Percentiles rank a stretch among this genome's conserved stretches.
Evolutionary conservation across 2,113 vertebrate species (phyloP).

Genomic region (Tapirus terrestris): DNA sequence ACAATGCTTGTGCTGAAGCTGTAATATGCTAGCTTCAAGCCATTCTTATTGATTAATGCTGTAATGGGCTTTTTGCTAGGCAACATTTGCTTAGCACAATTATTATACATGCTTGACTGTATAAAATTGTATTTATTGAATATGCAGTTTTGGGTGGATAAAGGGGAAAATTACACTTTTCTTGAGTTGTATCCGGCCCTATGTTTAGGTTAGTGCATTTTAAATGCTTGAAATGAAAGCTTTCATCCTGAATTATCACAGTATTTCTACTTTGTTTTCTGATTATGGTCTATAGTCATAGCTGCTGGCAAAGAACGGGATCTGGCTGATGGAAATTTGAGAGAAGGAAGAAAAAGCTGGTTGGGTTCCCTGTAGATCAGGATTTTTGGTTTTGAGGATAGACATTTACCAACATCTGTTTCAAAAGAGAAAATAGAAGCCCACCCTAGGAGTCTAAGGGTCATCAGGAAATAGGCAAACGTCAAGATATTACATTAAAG

Average conservation of each 20-base stretch:
- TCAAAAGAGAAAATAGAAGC: background rate
- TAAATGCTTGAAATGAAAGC: constrained; percentile 54
- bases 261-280: constrained; percentile 62
- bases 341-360: constrained; percentile 29
- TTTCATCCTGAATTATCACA: constrained; percentile 11
- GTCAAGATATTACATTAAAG: constrained; percentile 83
- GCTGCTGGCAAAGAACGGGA: constrained; percentile 6
- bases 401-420: constrained; percentile 69
- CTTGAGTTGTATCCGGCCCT: constrained; percentile 29
- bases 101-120: background rate
- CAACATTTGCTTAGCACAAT: constrained; percentile 4
- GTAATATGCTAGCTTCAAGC: background rate
- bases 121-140: constrained; percentile 56
- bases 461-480: constrained; percentile 83
- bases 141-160: constrained; percentile 7
- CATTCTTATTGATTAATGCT: constrained; percentile 57
- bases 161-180: constrained; percentile 38
- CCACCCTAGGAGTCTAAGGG: constrained; percentile 76
- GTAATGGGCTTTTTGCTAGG: constrained; percentile 53
- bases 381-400: constrained; percentile 17
- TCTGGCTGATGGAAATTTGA: background rate
- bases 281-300: background rate
- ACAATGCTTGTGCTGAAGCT: background rate
- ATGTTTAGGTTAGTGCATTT: background rate
- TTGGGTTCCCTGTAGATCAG: constrained; percentile 16